phyloP scores from a whole-genome alignment of 1,140 invertebrate genomes.

The Drosophila carrolli region DNA sequence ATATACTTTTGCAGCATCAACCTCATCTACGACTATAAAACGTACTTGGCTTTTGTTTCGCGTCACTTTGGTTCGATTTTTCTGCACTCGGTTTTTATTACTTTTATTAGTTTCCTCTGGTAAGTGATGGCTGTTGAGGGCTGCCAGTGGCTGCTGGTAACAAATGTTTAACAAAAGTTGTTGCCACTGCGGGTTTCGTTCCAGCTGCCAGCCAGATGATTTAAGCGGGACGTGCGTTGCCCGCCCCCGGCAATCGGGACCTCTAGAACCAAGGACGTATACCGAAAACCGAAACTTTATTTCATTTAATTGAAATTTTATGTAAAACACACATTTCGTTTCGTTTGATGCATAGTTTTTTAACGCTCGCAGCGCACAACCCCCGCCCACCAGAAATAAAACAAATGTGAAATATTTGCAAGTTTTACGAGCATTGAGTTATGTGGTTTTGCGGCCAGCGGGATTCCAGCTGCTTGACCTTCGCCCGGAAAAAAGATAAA shows the following conservation, averaged over 20 bases:
- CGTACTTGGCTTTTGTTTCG: constrained; percentile 11
- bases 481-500: constrained; percentile 61
- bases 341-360: constrained; percentile 73
- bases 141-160: constrained; percentile 46
- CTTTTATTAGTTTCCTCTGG: constrained; percentile 62
- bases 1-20: no score
- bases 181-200: constrained; percentile 73
- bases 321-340: constrained; percentile 78
- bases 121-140: constrained; percentile 55
- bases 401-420: constrained; percentile 68
- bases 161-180: constrained; percentile 75
- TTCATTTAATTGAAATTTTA: constrained; percentile 83
- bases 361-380: constrained; percentile 36
- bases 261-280: constrained; percentile 56
- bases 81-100: constrained; percentile 53
- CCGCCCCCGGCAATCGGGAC: constrained; percentile 31
- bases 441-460: constrained; percentile 45
- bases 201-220: constrained; percentile 76
- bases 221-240: constrained; percentile 68
- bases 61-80: constrained; percentile 39
- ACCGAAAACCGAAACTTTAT: constrained; percentile 65
- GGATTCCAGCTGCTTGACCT: constrained; percentile 61
- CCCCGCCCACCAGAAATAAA: constrained; percentile 24
- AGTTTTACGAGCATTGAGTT: constrained; percentile 76
- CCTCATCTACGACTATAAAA: no score